These are phyloP conservation scores for Xiphias gladius DNA, from an alignment of 2,113 vertebrate genomes.

Conservation along the genomic window DNA sequence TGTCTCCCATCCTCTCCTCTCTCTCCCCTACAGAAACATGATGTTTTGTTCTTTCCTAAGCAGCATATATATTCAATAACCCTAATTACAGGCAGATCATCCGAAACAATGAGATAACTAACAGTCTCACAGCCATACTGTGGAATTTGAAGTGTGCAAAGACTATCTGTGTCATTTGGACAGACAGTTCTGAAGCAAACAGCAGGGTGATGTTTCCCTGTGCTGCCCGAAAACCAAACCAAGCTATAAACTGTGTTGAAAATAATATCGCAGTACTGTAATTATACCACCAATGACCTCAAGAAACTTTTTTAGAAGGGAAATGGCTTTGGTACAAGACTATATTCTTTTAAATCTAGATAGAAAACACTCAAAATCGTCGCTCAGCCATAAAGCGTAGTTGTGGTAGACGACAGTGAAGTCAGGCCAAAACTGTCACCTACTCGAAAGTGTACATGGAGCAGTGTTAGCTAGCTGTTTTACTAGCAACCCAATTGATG, in stretches of 20 bases:
- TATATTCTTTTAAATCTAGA: not conserved
- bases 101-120: conserved; percentile 45
- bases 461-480: no score
- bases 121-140: not conserved
- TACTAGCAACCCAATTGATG: no score
- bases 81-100: conserved; percentile 26
- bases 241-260: not conserved
- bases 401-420: no score
- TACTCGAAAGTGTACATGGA: no score
- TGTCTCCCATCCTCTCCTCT: conserved; percentile 4
- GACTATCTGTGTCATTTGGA: conserved; percentile 22
- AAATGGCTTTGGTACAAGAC: not conserved
- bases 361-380: not conserved
- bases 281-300: not conserved
- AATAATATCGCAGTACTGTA: not conserved
- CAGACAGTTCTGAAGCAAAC: conserved; percentile 27
- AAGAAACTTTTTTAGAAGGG: not conserved
- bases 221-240: not conserved
- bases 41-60: conserved; percentile 31
- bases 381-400: no score
- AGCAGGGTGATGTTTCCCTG: conserved; percentile 23
- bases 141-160: not conserved
- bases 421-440: no score
- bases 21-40: not conserved
- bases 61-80: not conserved